Evolutionary conservation across 37 sponge, comb jelly and placozoan genomes (phyloP).

Genomic region (Hormiphora californensis): DNA sequence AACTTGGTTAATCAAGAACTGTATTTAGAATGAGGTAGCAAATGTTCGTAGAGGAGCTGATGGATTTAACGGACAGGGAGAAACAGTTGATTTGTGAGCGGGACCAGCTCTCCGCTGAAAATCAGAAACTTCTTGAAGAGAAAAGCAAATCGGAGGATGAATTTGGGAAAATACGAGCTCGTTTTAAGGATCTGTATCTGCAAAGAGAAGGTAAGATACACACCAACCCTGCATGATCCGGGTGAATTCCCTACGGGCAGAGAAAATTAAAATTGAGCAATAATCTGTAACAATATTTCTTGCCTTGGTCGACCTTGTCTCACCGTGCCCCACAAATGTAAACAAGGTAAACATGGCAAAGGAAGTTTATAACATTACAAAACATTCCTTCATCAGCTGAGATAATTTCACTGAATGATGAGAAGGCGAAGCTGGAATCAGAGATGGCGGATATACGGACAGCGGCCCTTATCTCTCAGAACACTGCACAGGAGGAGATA

Average conservation of each 20-base stretch:
- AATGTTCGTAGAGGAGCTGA: slow-evolving; percentile 44
- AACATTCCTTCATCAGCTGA: too few species aligned
- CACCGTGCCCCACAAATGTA: too few species aligned
- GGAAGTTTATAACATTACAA: too few species aligned
- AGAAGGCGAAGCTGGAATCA: background rate
- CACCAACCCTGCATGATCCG: too few species aligned
- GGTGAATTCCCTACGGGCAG: too few species aligned
- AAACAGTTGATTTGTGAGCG: slow-evolving; percentile 32
- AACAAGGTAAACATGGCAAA: too few species aligned
- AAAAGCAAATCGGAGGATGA: slow-evolving; percentile 25
- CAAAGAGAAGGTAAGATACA: slow-evolving; percentile 25
- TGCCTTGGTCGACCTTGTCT: too few species aligned
- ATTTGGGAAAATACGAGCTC: slow-evolving; percentile 43
- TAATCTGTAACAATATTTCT: too few species aligned
- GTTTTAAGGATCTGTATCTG: slow-evolving; percentile 20
- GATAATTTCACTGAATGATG: too few species aligned
- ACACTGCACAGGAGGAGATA: slow-evolving; percentile 28
- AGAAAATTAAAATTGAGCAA: slow-evolving; percentile 14
- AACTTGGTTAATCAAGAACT: too few species aligned
- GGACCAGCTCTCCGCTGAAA: slow-evolving; percentile 25
- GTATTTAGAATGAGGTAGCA: too few species aligned
- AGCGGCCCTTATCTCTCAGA: slow-evolving; percentile 25
- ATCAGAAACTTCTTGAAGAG: slow-evolving; percentile 1
- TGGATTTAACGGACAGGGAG: slow-evolving; percentile 47
- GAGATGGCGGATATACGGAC: slow-evolving; percentile 40